Conservation (phyloP, 2,113 vertebrate genomes). For the Zosterops pallidus region DNA sequence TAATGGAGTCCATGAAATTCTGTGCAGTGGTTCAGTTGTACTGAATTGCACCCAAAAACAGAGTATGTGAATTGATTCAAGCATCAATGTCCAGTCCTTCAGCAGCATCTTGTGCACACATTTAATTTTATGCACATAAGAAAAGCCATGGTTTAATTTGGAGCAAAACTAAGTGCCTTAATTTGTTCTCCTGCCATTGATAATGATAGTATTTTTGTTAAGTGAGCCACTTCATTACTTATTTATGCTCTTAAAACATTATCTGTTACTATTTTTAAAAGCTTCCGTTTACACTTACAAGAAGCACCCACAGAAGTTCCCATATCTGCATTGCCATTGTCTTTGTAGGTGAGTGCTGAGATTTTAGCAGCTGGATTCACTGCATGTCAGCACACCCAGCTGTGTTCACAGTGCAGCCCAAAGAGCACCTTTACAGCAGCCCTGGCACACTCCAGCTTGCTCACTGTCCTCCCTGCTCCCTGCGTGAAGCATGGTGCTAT, state of each 20-base stretch:
- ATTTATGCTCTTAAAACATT: neutral
- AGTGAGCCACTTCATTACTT: neutral
- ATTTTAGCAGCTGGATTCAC: neutral
- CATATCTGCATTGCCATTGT: neutral
- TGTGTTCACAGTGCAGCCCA: neutral
- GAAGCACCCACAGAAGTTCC: neutral
- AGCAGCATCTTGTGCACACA: neutral
- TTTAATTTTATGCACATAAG: neutral
- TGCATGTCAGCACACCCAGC: neutral
- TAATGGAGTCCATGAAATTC: neutral
- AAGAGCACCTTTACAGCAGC: neutral
- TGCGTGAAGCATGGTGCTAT: fast-evolving
- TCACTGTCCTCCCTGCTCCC: neutral
- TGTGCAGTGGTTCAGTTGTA: neutral
- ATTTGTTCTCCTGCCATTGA: neutral
- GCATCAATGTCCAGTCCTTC: neutral
- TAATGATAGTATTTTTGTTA: neutral
- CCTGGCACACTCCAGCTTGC: neutral
- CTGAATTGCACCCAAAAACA: neutral
- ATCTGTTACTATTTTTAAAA: neutral
- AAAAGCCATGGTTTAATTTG: neutral
- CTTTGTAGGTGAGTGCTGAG: neutral
- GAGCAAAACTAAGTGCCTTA: neutral
- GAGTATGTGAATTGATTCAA: neutral
- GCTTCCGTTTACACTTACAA: neutral